Evolutionary conservation across 2,888 invertebrate genomes (phyloP).

Genomic region (Anaspis maculata): DNA sequence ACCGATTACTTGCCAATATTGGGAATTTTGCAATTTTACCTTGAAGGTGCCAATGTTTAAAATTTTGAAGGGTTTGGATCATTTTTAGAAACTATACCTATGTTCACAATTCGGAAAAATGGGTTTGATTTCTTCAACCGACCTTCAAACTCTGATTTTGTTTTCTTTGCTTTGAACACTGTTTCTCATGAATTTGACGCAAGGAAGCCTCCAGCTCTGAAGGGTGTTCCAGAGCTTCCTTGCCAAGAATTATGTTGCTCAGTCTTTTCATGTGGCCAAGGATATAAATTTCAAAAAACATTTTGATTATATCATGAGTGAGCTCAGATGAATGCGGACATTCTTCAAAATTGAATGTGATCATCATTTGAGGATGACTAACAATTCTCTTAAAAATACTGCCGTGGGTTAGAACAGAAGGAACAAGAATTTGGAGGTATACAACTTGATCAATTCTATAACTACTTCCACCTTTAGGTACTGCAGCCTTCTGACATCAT

Average conservation of each 20-base stretch:
- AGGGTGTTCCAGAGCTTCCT: not conserved
- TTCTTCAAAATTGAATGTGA: not conserved
- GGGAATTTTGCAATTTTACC: too few relatives aligned
- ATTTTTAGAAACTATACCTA: too few relatives aligned
- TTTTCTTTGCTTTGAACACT: too few relatives aligned
- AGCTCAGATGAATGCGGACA: not conserved
- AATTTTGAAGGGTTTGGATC: too few relatives aligned
- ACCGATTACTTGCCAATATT: too few relatives aligned
- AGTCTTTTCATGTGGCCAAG: not conserved
- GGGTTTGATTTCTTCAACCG: too few relatives aligned
- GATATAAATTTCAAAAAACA: not conserved
- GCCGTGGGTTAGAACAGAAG: not conserved
- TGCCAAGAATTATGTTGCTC: not conserved
- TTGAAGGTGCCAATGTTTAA: too few relatives aligned
- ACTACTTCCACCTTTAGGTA: not conserved
- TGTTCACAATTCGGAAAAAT: too few relatives aligned
- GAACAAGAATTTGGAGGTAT: not conserved
- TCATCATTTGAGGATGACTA: not conserved
- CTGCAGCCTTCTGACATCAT: not conserved
- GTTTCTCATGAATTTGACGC: not conserved
- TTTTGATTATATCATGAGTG: not conserved
- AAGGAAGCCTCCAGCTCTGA: not conserved
- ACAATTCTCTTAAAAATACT: not conserved
- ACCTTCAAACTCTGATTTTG: too few relatives aligned
- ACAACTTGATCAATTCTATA: not conserved